These are phyloP conservation scores for Hyposoter didymator DNA, from an alignment of 2,888 invertebrate genomes.

Conservation along the genomic window DNA sequence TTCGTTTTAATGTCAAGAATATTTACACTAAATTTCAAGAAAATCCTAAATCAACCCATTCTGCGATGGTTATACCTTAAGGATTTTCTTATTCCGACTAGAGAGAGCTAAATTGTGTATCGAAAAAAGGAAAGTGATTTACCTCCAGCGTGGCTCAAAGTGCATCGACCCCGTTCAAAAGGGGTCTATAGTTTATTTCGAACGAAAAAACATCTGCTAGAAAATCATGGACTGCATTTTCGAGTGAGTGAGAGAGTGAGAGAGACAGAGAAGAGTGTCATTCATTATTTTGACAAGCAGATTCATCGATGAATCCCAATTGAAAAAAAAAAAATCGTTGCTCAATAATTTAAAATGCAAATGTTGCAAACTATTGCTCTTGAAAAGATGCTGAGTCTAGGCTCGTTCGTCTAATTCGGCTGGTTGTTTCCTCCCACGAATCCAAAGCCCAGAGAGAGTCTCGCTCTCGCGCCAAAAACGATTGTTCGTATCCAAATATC, in stretches of 20 bases:
- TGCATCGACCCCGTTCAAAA: not conserved
- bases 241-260: not conserved
- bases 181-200: not conserved
- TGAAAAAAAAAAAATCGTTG: no score
- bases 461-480: not conserved
- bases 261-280: not conserved
- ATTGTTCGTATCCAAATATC: not conserved
- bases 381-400: no score
- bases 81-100: conserved; percentile 9
- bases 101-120: not conserved
- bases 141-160: not conserved
- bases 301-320: no score
- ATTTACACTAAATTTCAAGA: no score
- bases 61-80: no score
- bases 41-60: no score
- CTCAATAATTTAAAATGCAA: no score
- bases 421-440: not conserved
- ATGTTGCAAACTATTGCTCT: no score
- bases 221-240: not conserved
- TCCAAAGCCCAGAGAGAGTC: not conserved
- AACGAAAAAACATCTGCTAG: not conserved
- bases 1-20: no score
- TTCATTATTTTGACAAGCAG: not conserved
- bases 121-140: not conserved
- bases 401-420: not conserved